Conservation (phyloP, 2,113 vertebrate species). For the Indicator maculatus region DNA sequence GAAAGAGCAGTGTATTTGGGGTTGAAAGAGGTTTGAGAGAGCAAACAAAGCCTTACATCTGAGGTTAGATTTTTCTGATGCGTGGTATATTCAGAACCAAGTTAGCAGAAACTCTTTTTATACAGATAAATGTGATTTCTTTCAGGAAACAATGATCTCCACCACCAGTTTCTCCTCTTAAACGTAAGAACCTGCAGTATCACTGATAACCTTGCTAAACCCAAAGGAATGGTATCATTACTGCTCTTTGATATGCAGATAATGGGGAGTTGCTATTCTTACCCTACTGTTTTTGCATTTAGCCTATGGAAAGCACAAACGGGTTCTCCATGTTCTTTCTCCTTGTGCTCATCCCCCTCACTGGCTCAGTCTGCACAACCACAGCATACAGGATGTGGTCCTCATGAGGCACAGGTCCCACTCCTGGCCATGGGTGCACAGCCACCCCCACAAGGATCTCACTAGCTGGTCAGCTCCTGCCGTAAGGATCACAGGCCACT, state of each 20-base stretch:
- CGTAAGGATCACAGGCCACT: fast-evolving
- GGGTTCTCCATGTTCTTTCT: not conserved
- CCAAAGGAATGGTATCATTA: not conserved
- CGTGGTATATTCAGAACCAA: not conserved
- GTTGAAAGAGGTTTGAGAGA: not conserved
- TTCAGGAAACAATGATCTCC: not conserved
- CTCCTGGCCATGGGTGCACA: fast-evolving
- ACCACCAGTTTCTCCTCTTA: not conserved
- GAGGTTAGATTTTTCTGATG: not conserved
- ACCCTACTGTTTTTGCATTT: not conserved
- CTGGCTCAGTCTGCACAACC: not conserved
- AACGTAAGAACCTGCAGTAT: not conserved
- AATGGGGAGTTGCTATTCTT: not conserved
- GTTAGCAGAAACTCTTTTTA: not conserved
- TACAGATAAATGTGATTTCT: not conserved
- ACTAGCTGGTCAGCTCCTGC: fast-evolving
- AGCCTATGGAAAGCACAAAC: not conserved
- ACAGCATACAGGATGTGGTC: fast-evolving
- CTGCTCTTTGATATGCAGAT: slow-evolving; percentile 21
- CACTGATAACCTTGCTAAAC: not conserved
- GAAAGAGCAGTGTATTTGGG: not conserved
- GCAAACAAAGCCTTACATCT: not conserved
- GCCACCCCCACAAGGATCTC: fast-evolving
- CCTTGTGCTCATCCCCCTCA: not conserved
- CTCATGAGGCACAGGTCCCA: not conserved